Percentiles rank a stretch among this genome's conserved stretches.
Conservation (phyloP, 2,888 invertebrate species). For the Lagria hirta region DNA sequence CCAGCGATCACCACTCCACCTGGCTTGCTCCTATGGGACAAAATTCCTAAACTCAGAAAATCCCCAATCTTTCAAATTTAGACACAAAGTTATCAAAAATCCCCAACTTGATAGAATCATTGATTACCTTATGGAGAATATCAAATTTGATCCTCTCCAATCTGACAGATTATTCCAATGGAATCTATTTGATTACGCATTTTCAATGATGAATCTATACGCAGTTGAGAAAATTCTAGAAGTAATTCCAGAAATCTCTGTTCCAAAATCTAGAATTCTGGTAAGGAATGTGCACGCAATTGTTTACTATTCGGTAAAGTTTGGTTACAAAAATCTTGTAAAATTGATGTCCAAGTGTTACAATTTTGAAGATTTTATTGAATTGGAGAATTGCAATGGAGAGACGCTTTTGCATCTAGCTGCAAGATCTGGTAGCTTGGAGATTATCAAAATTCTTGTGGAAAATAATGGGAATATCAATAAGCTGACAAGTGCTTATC, state of each 20-base stretch:
- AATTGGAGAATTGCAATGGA: slow-evolving; percentile 7
- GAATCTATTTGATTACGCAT: slow-evolving; percentile 10
- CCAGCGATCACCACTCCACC: slow-evolving; percentile 4
- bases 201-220: slow-evolving; percentile 5
- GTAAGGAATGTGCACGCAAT: not conserved
- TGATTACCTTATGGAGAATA: slow-evolving; percentile 1
- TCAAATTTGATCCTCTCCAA: slow-evolving; percentile 1
- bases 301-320: slow-evolving; percentile 4
- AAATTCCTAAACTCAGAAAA: slow-evolving; percentile 4
- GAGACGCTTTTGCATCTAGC: slow-evolving; percentile 7
- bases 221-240: slow-evolving; percentile 3
- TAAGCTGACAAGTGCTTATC: not conserved
- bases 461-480: slow-evolving; percentile 1
- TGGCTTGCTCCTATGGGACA: slow-evolving; percentile 4
- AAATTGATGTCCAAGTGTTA: not conserved
- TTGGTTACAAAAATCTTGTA: slow-evolving; percentile 5
- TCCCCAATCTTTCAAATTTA: not conserved
- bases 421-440: not conserved
- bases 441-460: not conserved
- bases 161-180: slow-evolving; percentile 2
- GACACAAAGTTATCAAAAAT: not conserved
- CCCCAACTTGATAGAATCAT: not conserved
- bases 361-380: not conserved
- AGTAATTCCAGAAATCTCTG: not conserved
- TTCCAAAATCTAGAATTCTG: not conserved